These are phyloP conservation scores for Drosophila bocki DNA, from an alignment of 1,140 invertebrate genomes.

Conservation along the genomic window DNA sequence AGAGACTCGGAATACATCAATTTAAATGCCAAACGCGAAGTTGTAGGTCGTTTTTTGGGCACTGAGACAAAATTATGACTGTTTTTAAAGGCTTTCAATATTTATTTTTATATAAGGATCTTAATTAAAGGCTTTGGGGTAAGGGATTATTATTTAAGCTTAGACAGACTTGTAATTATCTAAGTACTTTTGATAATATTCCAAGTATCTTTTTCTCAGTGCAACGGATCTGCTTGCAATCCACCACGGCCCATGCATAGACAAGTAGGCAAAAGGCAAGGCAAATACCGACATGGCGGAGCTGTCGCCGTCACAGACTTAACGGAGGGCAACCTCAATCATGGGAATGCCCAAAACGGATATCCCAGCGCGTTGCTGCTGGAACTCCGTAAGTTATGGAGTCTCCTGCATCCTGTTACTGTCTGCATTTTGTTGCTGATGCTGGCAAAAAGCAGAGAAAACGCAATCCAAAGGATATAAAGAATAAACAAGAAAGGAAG, in stretches of 20 bases:
- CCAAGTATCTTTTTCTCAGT: not conserved
- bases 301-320: slow-evolving; percentile 9
- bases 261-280: slow-evolving; percentile 56
- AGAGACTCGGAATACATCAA: slow-evolving; percentile 61
- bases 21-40: slow-evolving; percentile 69
- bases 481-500: no score
- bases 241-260: slow-evolving; percentile 60
- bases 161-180: no score
- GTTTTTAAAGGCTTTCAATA: no score
- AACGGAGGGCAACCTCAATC: slow-evolving; percentile 50
- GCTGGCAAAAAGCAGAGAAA: slow-evolving; percentile 43
- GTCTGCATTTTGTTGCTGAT: slow-evolving; percentile 64
- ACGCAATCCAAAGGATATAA: slow-evolving; percentile 11
- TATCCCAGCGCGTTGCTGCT: slow-evolving; percentile 49
- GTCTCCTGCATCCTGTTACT: slow-evolving; percentile 47
- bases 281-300: slow-evolving; percentile 46
- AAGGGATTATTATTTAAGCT: no score
- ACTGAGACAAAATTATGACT: slow-evolving; percentile 9
- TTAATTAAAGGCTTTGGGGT: no score
- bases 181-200: not conserved
- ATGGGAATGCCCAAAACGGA: slow-evolving; percentile 61
- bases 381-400: slow-evolving; percentile 49
- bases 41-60: not conserved
- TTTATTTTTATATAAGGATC: no score
- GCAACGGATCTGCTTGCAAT: slow-evolving; percentile 18